Evolutionary conservation across 1,140 invertebrate species (phyloP), one percentile per base, ranked within the genome.

Genomic region (Scylla paramamosain): DNA sequence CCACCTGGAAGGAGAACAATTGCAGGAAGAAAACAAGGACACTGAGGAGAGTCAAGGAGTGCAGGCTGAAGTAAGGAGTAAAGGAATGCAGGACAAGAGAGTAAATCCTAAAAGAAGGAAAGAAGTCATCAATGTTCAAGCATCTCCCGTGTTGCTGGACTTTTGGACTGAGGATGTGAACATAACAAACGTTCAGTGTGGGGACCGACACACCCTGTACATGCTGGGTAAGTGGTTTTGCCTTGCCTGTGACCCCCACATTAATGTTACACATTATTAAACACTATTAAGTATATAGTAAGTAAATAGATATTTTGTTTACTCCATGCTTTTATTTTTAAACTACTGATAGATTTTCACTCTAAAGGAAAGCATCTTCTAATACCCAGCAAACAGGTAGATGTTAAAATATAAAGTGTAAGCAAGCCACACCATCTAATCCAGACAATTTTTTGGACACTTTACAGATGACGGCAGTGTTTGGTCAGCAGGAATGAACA

Each of bases 161-260:
- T 95, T 95, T 86, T 95, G 94, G 94, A 88, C 28, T 77, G 94
- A 95, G 29, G 32, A 88, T 89, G 59, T 88, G 32, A 92, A 77
- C 45, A 67, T 95, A 31, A 59, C 20, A 6, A 83, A 88, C 48
- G 48, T 95, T 14, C 39, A 88, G 46, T 93, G 94, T 95, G 94
- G 94, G 67, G 94, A 95, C 46, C 86, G 91, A 82, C 94, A 95
- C 59, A 95, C 94, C n/a, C 67, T 95, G 16, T 95, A 86, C 48
- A 84, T 59, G 77, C 45, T 95, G 77, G 91, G 94, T 95, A 67
- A 89, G 91, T 31, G 29, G 28, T 84, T 12, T 4, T 46, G 12
- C 31, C 45, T 28, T 16, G 8, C 8, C 46, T 0, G 29, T 77
- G 31, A 32, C 0, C 29, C 25, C 45, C 6, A 25, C 31, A n/a